Percentiles rank a stretch among this genome's conserved stretches.
These are phyloP conservation scores for Chaetops frenatus DNA, from an alignment of 2,113 vertebrate species.

Conservation along the genomic window DNA sequence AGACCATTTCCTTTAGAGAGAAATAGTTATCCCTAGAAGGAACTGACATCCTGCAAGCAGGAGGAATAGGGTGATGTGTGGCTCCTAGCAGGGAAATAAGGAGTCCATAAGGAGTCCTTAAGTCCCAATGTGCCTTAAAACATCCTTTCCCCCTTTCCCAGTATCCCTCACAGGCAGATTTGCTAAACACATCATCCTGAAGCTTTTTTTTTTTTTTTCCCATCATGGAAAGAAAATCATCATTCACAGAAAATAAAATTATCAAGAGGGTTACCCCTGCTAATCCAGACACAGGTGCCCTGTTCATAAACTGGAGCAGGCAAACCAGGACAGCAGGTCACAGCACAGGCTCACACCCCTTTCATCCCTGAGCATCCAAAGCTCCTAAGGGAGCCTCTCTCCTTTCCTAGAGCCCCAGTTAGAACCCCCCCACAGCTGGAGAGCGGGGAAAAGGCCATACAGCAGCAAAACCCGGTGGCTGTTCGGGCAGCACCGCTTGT, in stretches of 20 bases:
- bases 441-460: not conserved
- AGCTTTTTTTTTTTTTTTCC: not conserved
- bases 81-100: not conserved
- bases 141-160: not conserved
- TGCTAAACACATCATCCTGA: not conserved
- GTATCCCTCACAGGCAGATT: not conserved
- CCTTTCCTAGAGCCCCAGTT: not conserved
- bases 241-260: not conserved
- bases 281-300: too few relatives aligned
- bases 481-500: not conserved
- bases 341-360: not conserved
- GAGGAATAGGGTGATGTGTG: not conserved
- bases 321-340: not conserved
- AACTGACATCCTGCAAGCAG: not conserved
- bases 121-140: not conserved
- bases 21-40: not conserved
- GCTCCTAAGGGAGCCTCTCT: not conserved
- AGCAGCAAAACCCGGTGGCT: not conserved
- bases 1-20: not conserved
- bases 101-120: not conserved
- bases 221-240: not conserved
- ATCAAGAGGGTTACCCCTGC: not conserved
- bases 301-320: not conserved
- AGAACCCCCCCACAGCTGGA: accelerated
- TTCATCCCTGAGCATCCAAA: not conserved